These are phyloP conservation scores for Synanthedon tipuliformis DNA, from an alignment of 2,888 invertebrate genomes.

Conservation along the genomic window DNA sequence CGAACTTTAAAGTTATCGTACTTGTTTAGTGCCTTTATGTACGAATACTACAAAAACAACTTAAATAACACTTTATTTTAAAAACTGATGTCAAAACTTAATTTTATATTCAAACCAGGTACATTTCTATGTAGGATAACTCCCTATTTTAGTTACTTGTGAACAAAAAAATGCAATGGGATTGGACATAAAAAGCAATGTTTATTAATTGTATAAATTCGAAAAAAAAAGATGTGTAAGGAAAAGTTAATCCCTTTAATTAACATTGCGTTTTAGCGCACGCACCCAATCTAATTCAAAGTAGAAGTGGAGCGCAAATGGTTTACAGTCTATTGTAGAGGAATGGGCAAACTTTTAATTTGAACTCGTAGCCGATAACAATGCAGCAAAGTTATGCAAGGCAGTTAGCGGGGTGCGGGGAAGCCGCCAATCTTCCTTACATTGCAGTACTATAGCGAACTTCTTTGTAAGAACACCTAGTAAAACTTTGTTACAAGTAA, in stretches of 20 bases:
- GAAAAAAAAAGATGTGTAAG: too few relatives aligned
- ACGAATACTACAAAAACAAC: too few relatives aligned
- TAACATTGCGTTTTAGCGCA: neutral
- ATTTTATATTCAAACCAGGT: too few relatives aligned
- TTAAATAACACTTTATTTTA: too few relatives aligned
- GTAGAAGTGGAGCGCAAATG: neutral
- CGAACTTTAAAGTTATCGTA: too few relatives aligned
- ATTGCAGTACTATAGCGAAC: slow-evolving; percentile 60
- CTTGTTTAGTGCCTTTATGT: too few relatives aligned
- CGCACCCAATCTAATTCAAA: neutral
- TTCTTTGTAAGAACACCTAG: slow-evolving; percentile 66
- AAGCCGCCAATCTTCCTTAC: slow-evolving; percentile 54
- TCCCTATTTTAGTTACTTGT: too few relatives aligned
- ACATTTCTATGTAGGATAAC: too few relatives aligned
- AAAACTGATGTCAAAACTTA: too few relatives aligned
- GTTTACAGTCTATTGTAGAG: neutral
- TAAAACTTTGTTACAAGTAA: slow-evolving; percentile 66
- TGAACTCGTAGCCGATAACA: slow-evolving; percentile 51
- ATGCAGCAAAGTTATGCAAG: slow-evolving; percentile 51
- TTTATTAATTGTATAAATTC: too few relatives aligned
- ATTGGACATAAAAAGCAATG: too few relatives aligned
- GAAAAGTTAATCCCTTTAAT: neutral
- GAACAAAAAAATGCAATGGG: too few relatives aligned
- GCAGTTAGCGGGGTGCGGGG: slow-evolving; percentile 34
- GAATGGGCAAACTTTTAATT: slow-evolving; percentile 51